A percentile compares a stretch with the other conserved stretches of the same genome.
Evolutionary conservation across 2,888 invertebrate species (phyloP).

Genomic region (Platynereis dumerilii): DNA sequence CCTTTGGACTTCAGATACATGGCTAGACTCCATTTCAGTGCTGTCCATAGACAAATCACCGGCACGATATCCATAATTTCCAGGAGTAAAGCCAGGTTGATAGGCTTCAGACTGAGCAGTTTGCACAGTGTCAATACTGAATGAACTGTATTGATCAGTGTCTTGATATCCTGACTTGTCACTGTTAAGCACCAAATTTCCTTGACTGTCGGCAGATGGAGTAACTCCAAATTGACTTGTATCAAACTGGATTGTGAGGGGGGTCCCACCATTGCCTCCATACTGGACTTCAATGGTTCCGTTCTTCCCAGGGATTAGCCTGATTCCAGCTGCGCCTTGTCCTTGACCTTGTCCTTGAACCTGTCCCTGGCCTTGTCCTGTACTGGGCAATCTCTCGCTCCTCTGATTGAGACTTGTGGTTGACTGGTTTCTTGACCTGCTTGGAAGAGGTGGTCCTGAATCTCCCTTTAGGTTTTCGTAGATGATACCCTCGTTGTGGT

Average conservation of each 20-base stretch:
- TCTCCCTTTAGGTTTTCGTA: background rate
- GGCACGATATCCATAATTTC: background rate
- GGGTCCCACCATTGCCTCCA: conserved; percentile 35
- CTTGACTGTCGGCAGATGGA: background rate
- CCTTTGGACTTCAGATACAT: background rate
- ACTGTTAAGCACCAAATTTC: background rate
- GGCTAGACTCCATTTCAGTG: conserved; percentile 2
- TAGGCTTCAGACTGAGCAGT: background rate
- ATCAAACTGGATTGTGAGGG: conserved; percentile 41
- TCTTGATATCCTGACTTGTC: background rate
- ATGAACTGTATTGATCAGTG: conserved; percentile 7
- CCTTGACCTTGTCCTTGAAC: background rate
- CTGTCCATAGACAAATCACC: background rate
- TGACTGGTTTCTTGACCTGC: background rate
- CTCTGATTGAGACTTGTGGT: background rate
- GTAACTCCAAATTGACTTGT: conserved; percentile 23
- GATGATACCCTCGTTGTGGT: background rate
- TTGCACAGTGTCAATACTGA: background rate
- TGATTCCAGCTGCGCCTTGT: conserved; percentile 13
- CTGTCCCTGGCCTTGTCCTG: background rate
- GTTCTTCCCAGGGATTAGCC: conserved; percentile 35
- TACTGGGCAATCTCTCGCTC: background rate
- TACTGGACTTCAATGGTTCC: conserved; percentile 41
- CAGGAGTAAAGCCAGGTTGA: background rate
- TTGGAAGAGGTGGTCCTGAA: background rate